Evolutionary conservation across 2,797 vertebrate genomes (phyloP).

Genomic region (Lepilemur septentrionalis): DNA sequence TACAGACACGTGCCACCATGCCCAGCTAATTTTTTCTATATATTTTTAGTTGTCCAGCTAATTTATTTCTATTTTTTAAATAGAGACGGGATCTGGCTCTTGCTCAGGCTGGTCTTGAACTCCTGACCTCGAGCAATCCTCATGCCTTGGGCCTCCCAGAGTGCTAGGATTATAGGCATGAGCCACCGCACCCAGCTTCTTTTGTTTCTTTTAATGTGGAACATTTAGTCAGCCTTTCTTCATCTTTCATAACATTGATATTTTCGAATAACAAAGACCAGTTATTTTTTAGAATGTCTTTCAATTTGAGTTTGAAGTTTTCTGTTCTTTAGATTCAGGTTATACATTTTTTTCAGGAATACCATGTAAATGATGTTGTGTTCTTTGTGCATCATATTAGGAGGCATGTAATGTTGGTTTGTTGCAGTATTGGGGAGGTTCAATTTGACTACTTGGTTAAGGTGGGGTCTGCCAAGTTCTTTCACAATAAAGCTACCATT

Average conservation of each 20-base stretch:
- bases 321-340: background rate
- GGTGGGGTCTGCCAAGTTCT: background rate
- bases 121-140: too few relatives aligned
- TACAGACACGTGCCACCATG: too few relatives aligned
- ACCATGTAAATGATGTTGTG: background rate
- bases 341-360: background rate
- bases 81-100: too few relatives aligned
- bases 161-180: too few relatives aligned
- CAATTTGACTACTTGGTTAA: constrained; percentile 12
- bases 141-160: too few relatives aligned
- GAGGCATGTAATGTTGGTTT: background rate
- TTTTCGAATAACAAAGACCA: background rate
- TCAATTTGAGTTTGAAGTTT: background rate
- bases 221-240: background rate
- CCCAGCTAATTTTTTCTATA: too few relatives aligned
- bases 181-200: background rate
- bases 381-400: background rate
- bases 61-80: too few relatives aligned
- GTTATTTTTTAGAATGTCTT: background rate
- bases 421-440: background rate
- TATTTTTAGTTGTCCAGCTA: too few relatives aligned
- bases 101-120: too few relatives aligned
- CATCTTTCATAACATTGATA: background rate
- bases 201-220: background rate
- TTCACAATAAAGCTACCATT: background rate